Conservation (phyloP, 1,140 invertebrate genomes). For the Aphelenchoides avenae region DNA sequence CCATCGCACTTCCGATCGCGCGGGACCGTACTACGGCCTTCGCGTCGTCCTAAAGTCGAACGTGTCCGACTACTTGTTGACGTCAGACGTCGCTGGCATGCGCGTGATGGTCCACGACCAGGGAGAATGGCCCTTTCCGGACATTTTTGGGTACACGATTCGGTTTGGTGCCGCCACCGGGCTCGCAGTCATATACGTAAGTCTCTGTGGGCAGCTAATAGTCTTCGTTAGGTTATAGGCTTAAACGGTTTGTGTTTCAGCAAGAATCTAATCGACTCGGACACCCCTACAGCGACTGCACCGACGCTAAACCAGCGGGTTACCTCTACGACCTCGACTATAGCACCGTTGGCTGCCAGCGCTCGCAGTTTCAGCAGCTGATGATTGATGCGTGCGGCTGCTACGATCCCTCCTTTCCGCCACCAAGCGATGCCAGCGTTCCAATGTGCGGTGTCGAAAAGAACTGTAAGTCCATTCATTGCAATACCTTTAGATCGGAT, state of each 20-base stretch:
- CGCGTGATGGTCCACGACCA: conserved; percentile 36
- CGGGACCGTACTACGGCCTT: conserved; percentile 37
- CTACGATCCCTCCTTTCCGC: conserved; percentile 28
- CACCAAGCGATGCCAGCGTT: not conserved
- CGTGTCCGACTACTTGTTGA: conserved; percentile 23
- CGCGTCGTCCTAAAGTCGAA: conserved; percentile 35
- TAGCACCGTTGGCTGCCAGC: conserved; percentile 27
- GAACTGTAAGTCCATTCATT: conserved; percentile 30
- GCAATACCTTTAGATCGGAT: too few species aligned
- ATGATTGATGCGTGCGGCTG: conserved; percentile 17
- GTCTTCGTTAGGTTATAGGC: too few species aligned
- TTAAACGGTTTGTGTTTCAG: too few species aligned
- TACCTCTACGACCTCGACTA: conserved; percentile 22
- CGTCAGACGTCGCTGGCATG: conserved; percentile 32
- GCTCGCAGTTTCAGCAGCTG: conserved; percentile 19
- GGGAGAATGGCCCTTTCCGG: too few species aligned
- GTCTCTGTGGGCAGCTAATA: too few species aligned
- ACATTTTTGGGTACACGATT: conserved; percentile 37
- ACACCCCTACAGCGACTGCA: too few species aligned
- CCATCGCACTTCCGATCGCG: conserved; percentile 14
- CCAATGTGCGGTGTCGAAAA: conserved; percentile 13
- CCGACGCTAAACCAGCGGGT: conserved; percentile 19
- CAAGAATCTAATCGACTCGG: too few species aligned
- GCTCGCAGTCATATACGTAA: too few species aligned
- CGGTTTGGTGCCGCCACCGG: too few species aligned